phyloP scores from a whole-genome alignment of 2,797 vertebrate genomes.

The Sciurus carolinensis region DNA sequence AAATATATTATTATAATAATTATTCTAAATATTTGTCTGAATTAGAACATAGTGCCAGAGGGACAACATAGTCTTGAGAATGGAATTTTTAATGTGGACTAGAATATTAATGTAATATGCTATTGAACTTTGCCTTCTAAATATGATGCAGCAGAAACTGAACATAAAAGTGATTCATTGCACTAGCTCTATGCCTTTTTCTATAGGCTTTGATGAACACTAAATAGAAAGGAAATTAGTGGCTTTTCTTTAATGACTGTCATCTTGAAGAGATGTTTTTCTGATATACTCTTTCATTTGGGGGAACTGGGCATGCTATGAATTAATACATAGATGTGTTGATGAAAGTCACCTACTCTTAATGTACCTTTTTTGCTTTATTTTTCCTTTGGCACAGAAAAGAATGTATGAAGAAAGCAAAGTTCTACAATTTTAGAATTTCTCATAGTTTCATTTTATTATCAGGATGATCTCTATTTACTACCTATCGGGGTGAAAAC shows the following conservation, averaged over 20 bases:
- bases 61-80: neutral
- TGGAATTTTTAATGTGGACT: neutral
- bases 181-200: neutral
- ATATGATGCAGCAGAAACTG: constrained; percentile 1
- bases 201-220: constrained; percentile 33
- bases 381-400: neutral
- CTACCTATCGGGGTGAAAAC: neutral
- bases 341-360: constrained; percentile 19
- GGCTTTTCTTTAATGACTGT: constrained; percentile 29
- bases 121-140: constrained; percentile 1
- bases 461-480: neutral
- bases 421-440: neutral
- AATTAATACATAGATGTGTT: constrained; percentile 46
- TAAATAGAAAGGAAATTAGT: constrained; percentile 70
- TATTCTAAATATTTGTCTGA: constrained; percentile 25
- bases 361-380: neutral
- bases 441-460: neutral
- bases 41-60: neutral
- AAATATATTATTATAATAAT: constrained; percentile 21
- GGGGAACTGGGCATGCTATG: constrained; percentile 24
- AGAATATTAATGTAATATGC: neutral
- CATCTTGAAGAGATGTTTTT: constrained; percentile 34
- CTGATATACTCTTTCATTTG: constrained; percentile 26
- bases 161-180: neutral
- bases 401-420: neutral